Conservation (phyloP, 2,888 invertebrate genomes). For the Digitonthophagus gazella region DNA sequence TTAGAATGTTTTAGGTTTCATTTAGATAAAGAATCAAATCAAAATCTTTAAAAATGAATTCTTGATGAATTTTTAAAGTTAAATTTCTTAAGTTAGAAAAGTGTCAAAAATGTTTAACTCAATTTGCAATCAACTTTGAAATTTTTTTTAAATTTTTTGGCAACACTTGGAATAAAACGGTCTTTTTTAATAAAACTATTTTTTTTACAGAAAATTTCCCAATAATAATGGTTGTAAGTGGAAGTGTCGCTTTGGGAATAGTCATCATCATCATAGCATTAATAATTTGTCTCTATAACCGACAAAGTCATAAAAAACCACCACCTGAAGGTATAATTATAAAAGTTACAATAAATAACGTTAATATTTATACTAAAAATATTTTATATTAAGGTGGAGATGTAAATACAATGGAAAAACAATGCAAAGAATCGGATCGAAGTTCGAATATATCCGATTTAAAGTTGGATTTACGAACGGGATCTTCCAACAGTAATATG, state of each 20-base stretch:
- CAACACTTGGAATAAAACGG: no score
- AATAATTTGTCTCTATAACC: constrained; percentile 78
- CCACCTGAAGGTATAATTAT: constrained; percentile 52
- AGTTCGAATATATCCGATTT: constrained; percentile 91
- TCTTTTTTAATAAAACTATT: constrained; percentile 2
- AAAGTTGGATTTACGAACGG: constrained; percentile 83
- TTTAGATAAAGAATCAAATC: no score
- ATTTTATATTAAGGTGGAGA: constrained; percentile 51
- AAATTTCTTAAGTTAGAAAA: no score
- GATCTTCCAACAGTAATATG: constrained; percentile 72
- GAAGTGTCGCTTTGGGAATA: constrained; percentile 82
- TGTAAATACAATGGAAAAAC: constrained; percentile 57
- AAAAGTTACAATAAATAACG: not conserved
- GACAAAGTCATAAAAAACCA: constrained; percentile 59
- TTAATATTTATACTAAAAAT: not conserved
- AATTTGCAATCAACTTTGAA: no score
- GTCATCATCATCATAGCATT: constrained; percentile 80
- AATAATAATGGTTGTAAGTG: constrained; percentile 77
- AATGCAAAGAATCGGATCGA: constrained; percentile 77
- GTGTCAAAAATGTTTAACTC: no score
- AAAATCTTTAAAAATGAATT: no score
- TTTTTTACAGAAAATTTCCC: constrained; percentile 69
- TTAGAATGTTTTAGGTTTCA: no score
- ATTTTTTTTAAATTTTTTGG: no score
- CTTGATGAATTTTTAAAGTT: no score